These are phyloP conservation scores for Hemistola chrysoprasaria DNA, from an alignment of 2,888 invertebrate genomes.

Conservation along the genomic window DNA sequence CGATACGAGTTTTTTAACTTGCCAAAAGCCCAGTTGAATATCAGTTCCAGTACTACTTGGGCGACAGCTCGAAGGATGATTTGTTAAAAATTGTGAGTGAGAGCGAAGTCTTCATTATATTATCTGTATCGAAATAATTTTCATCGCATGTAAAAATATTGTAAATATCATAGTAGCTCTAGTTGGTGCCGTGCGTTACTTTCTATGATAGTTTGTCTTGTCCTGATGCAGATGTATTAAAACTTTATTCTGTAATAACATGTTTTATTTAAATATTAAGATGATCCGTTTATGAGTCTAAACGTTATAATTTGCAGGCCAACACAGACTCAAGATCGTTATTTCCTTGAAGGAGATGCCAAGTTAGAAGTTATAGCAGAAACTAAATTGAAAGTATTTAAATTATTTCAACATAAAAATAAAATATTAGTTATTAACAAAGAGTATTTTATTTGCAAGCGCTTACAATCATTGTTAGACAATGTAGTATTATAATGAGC, in stretches of 20 bases:
- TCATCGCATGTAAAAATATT: constrained; percentile 54
- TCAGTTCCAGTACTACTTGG: too few relatives aligned
- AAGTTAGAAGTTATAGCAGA: constrained; percentile 75
- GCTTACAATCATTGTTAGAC: constrained; percentile 29
- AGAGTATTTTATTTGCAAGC: constrained; percentile 67
- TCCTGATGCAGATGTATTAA: constrained; percentile 71
- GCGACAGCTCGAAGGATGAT: too few relatives aligned
- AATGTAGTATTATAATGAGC: constrained; percentile 31
- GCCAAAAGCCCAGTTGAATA: too few relatives aligned
- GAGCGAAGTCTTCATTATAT: constrained; percentile 1
- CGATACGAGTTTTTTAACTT: too few relatives aligned
- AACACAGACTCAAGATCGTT: constrained; percentile 56
- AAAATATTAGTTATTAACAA: constrained; percentile 71
- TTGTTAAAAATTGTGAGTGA: too few relatives aligned
- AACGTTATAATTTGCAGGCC: constrained; percentile 69
- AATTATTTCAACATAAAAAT: constrained; percentile 72
- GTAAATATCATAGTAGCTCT: constrained; percentile 70
- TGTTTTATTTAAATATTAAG: constrained; percentile 47
- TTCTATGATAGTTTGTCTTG: constrained; percentile 67
- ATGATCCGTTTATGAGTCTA: constrained; percentile 5
- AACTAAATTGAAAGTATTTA: constrained; percentile 65
- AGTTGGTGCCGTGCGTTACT: constrained; percentile 61
- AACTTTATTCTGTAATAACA: constrained; percentile 62
- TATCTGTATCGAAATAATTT: constrained; percentile 24
- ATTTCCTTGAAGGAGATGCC: constrained; percentile 65